phyloP scores from a whole-genome alignment of 2,888 invertebrate species.

The Seira musarum region DNA sequence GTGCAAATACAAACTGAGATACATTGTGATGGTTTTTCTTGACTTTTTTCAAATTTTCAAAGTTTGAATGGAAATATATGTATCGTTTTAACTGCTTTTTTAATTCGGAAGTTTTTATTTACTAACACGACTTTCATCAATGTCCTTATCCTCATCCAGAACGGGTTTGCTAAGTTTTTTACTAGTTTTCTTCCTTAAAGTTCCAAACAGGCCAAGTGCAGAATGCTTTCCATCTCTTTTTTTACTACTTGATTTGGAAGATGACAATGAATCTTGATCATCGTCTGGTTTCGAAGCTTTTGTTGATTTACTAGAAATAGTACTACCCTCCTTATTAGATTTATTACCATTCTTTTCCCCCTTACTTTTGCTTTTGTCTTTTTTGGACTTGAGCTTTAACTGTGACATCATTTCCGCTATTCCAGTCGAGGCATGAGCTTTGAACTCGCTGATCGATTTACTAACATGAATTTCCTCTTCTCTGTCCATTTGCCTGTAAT shows the following conservation, averaged over 20 bases:
- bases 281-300: conserved; percentile 11
- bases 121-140: conserved; percentile 52
- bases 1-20: background rate
- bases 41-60: background rate
- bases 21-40: background rate
- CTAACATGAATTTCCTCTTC: conserved; percentile 80
- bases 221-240: conserved; percentile 40
- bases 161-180: conserved; percentile 23
- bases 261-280: conserved; percentile 4
- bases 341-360: conserved; percentile 29
- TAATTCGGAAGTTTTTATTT: conserved; percentile 17
- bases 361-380: conserved; percentile 40
- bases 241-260: conserved; percentile 46
- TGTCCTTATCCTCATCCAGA: conserved; percentile 60
- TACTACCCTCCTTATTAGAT: conserved; percentile 9
- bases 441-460: conserved; percentile 73
- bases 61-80: background rate
- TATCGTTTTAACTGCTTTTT: too few relatives aligned
- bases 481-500: conserved; percentile 86
- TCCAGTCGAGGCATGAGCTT: conserved; percentile 75
- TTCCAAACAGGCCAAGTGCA: conserved; percentile 50
- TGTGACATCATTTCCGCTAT: conserved; percentile 75
- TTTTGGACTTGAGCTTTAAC: conserved; percentile 29
- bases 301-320: background rate
- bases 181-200: conserved; percentile 49